These are phyloP conservation scores for Frankliniella intonsa DNA, from an alignment of 2,888 invertebrate genomes.

Conservation along the genomic window DNA sequence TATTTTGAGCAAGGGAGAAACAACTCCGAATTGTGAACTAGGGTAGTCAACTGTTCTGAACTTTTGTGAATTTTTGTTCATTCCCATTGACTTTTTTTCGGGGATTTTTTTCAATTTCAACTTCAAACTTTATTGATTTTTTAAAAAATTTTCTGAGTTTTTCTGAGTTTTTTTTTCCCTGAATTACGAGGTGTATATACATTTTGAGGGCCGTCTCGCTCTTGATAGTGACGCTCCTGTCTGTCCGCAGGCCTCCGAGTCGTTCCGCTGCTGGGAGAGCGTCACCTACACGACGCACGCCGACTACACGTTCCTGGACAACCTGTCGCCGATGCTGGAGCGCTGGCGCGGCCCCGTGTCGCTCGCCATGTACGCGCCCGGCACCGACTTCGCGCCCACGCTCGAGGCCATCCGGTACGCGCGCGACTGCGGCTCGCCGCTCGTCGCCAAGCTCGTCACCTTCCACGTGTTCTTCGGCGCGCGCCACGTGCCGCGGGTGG, in stretches of 20 bases:
- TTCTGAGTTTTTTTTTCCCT: too few relatives aligned
- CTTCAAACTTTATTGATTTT: too few relatives aligned
- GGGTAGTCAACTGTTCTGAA: too few relatives aligned
- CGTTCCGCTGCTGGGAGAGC: conserved; percentile 71
- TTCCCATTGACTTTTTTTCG: too few relatives aligned
- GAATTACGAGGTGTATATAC: too few relatives aligned
- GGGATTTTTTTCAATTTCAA: too few relatives aligned
- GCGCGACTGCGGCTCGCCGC: conserved; percentile 65
- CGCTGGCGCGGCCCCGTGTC: conserved; percentile 86
- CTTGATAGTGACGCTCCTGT: too few relatives aligned
- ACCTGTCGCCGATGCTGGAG: conserved; percentile 76
- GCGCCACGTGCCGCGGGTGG: conserved; percentile 74
- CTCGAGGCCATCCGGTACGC: conserved; percentile 75
- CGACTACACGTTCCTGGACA: conserved; percentile 86
- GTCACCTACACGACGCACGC: conserved; percentile 91
- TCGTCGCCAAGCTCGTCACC: conserved; percentile 73
- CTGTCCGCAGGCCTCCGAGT: conserved; percentile 33
- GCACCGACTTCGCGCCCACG: conserved; percentile 71
- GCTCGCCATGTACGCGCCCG: conserved; percentile 82
- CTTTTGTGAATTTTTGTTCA: too few relatives aligned
- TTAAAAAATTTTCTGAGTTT: too few relatives aligned
- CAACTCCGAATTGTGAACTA: too few relatives aligned
- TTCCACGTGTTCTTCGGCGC: conserved; percentile 87
- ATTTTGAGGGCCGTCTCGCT: too few relatives aligned
- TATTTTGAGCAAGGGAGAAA: too few relatives aligned